These are phyloP conservation scores for Phrynosoma platyrhinos DNA, from an alignment of 2,113 vertebrate species.

Conservation along the genomic window DNA sequence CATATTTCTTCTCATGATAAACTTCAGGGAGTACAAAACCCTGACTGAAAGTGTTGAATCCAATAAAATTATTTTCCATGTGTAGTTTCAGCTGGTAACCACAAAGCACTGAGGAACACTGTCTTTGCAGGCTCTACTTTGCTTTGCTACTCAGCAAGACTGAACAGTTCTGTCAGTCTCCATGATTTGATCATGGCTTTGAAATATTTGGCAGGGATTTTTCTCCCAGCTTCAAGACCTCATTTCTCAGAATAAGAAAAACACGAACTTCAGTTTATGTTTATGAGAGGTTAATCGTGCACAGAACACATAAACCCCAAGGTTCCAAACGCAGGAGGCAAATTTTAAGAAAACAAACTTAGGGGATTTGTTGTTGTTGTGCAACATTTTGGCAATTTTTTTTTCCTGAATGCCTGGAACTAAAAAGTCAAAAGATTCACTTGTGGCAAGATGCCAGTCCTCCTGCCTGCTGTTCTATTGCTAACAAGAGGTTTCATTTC, in stretches of 20 bases:
- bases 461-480: not conserved
- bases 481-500: not conserved
- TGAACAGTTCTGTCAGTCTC: not conserved
- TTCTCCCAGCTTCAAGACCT: not conserved
- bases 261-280: not conserved
- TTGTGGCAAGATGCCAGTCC: not conserved
- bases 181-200: not conserved
- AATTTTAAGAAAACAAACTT: not conserved
- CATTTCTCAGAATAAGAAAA: not conserved
- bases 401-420: not conserved
- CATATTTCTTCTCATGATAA: no score
- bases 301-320: not conserved
- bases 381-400: not conserved
- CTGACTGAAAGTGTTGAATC: no score
- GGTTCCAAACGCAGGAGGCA: conserved; percentile 1
- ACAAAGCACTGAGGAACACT: no score
- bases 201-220: not conserved
- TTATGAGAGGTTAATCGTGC: not conserved
- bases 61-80: no score
- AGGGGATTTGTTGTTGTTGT: not conserved
- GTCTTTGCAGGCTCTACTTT: not conserved
- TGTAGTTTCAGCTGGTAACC: no score
- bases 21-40: no score
- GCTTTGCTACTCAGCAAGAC: not conserved
- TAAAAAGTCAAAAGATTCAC: not conserved